A percentile compares a stretch with the other conserved stretches of the same genome.
Evolutionary conservation across 1,140 invertebrate species (phyloP).

Genomic region (Stegodyphus mimosarum): DNA sequence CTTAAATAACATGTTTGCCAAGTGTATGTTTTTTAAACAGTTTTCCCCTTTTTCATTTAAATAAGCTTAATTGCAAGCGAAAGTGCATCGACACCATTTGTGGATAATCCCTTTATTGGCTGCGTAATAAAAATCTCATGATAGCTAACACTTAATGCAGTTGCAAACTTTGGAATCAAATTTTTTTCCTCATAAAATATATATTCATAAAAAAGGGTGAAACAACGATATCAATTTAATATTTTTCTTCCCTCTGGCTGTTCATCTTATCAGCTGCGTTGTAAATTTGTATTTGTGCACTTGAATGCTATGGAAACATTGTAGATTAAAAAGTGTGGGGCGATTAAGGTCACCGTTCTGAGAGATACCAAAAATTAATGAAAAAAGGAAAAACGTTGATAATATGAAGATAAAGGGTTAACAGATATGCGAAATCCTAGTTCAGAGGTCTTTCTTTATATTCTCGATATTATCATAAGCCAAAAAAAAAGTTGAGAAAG

Average conservation of each 20-base stretch:
- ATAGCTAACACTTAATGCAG: slow-evolving; percentile 15
- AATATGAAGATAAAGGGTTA: slow-evolving; percentile 38
- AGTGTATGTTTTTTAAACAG: too few relatives aligned
- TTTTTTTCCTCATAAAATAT: slow-evolving; percentile 33
- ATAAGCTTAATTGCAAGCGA: too few relatives aligned
- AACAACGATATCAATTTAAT: slow-evolving; percentile 33
- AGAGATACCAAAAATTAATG: slow-evolving; percentile 5
- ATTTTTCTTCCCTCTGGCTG: slow-evolving; percentile 1
- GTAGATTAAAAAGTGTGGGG: slow-evolving; percentile 24
- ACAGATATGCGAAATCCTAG: background rate
- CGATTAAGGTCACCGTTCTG: slow-evolving; percentile 25
- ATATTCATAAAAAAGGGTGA: slow-evolving; percentile 37
- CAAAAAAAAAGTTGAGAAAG: too few relatives aligned
- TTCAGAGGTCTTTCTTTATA: too few relatives aligned
- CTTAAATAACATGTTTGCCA: too few relatives aligned
- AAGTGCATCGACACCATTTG: too few relatives aligned
- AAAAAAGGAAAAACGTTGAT: slow-evolving; percentile 21
- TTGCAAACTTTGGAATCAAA: slow-evolving; percentile 5
- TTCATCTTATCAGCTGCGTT: slow-evolving; percentile 19
- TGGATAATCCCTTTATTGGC: too few relatives aligned
- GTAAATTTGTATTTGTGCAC: slow-evolving; percentile 50
- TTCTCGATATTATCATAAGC: too few relatives aligned
- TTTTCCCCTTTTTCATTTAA: too few relatives aligned
- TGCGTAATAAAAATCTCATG: background rate
- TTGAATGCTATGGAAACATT: slow-evolving; percentile 42